Evolutionary conservation across 2,113 vertebrate genomes (phyloP).

Genomic region (Himantopus leucocephalus): DNA sequence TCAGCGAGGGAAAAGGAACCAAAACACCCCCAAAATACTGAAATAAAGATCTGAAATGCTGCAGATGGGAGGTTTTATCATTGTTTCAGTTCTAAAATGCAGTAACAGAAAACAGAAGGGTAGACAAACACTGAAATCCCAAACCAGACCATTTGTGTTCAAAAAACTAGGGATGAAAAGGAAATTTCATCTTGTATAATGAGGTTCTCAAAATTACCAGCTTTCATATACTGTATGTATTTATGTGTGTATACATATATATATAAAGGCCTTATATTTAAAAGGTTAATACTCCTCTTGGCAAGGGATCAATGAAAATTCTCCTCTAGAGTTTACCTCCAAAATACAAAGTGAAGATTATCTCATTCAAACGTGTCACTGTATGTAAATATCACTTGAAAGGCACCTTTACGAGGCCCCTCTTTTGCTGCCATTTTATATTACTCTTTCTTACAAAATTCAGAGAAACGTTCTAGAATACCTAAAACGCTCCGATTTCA

Average conservation of each 20-base stretch:
- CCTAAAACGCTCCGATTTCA: neutral
- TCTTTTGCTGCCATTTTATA: neutral
- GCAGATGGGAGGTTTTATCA: neutral
- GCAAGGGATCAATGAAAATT: neutral
- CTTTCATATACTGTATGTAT: neutral
- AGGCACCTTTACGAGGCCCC: neutral
- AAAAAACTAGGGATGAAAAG: neutral
- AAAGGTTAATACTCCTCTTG: neutral
- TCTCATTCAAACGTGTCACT: neutral
- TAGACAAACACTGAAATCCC: neutral
- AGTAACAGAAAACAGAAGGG: neutral
- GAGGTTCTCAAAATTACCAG: neutral
- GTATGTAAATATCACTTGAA: neutral
- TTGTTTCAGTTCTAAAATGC: neutral
- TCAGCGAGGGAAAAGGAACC: neutral
- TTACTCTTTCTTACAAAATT: neutral
- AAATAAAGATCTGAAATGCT: neutral
- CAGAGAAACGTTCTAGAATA: neutral
- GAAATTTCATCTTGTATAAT: neutral
- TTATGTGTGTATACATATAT: accelerated
- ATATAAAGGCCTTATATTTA: neutral
- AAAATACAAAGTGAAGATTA: neutral
- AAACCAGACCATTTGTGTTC: neutral
- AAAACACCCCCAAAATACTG: neutral
- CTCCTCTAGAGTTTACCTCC: neutral